These are phyloP conservation scores for Arremon brunneinucha DNA, from an alignment of 2,797 vertebrate species.

Conservation along the genomic window DNA sequence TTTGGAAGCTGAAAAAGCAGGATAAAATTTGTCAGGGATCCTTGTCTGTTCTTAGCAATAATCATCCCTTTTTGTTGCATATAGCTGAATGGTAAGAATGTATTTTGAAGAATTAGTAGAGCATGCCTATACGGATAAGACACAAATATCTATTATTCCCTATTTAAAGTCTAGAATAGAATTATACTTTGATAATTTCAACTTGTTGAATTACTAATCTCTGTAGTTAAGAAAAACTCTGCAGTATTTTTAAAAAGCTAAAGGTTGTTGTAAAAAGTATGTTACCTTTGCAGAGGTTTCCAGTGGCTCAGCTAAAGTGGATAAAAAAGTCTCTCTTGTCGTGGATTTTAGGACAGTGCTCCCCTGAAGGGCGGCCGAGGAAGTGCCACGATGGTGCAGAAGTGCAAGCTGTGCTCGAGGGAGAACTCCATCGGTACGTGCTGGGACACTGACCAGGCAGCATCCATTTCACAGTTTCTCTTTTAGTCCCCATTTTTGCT, in stretches of 20 bases:
- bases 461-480: neutral
- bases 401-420: conserved; percentile 92
- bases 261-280: neutral
- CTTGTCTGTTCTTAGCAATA: neutral
- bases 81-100: neutral
- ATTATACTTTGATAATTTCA: neutral
- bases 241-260: neutral
- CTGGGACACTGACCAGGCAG: neutral
- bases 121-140: neutral
- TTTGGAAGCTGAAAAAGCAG: neutral
- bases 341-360: conserved; percentile 82
- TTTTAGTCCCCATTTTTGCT: neutral
- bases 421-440: conserved; percentile 93
- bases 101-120: neutral
- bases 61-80: neutral
- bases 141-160: neutral
- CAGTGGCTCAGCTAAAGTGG: neutral
- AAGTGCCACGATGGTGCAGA: conserved; percentile 96
- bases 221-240: neutral
- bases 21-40: neutral
- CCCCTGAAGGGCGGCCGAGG: conserved; percentile 93
- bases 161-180: neutral
- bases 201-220: neutral
- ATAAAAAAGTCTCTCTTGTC: neutral
- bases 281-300: neutral